Conservation (phyloP, 1,140 invertebrate species). For the Lepidurus couesii region DNA sequence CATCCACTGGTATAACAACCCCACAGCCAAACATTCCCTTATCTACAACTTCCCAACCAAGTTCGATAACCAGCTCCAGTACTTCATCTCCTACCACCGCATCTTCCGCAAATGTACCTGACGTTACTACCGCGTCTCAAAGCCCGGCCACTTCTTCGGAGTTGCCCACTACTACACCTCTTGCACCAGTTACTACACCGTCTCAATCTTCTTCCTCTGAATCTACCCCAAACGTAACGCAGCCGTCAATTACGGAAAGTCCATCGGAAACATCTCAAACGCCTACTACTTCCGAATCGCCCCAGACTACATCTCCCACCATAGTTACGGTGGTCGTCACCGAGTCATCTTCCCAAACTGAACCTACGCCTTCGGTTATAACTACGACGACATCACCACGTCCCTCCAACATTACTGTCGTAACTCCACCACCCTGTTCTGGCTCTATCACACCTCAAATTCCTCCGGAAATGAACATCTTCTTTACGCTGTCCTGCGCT, state of each 20-base stretch:
- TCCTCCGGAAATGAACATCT: background rate
- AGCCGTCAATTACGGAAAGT: background rate
- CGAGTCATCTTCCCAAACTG: background rate
- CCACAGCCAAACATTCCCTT: background rate
- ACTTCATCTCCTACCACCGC: background rate
- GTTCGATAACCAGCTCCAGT: background rate
- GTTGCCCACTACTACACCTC: conserved; percentile 23
- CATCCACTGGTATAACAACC: background rate
- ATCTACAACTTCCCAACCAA: background rate
- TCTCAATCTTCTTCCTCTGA: conserved; percentile 31
- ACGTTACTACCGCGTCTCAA: background rate
- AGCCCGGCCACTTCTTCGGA: background rate
- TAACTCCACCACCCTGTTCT: conserved; percentile 33
- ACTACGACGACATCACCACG: conserved; percentile 29
- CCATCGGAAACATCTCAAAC: conserved; percentile 33
- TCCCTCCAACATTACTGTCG: conserved; percentile 28
- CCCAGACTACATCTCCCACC: background rate
- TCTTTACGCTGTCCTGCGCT: conserved; percentile 32
- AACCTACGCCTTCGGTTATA: background rate
- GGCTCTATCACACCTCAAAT: conserved; percentile 25
- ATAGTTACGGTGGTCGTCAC: background rate
- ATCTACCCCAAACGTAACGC: conserved; percentile 32
- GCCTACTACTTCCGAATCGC: conserved; percentile 23
- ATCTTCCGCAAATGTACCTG: background rate
- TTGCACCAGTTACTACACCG: conserved; percentile 25